Evolutionary conservation across 2,888 invertebrate species (phyloP), one percentile per base, ranked within the genome.

Genomic region (Mythimna loreyi): DNA sequence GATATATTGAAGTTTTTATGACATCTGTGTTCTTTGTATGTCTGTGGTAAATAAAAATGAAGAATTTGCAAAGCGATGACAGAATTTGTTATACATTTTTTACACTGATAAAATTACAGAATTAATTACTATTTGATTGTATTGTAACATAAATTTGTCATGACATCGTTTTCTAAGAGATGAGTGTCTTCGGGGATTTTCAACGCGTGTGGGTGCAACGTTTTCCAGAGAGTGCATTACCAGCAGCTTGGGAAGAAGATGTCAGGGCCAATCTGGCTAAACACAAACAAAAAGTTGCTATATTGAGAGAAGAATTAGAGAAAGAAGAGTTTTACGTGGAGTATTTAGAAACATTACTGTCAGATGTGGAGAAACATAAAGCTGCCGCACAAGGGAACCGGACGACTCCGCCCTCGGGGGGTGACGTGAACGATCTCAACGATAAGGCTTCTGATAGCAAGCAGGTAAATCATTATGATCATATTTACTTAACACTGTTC

Each of bases 221-320:
- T 90, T 98, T 98, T 96, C 98, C 98, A 85, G 98, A 98, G 91
- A 98, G 98, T 96, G 98, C 98, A 85, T 96, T 98, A 87, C 98
- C 98, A 92, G 98, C 98, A 91, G 98, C 98, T 92, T 98, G 98
- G 98, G 98, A 98, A 93, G 98, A 98, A 96, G 98, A 98, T 96
- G 98, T 98, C 90, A 97, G 98, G 90, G 98, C 98, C 85, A 98
- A 98, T 96, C 97, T 99, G 87, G 97, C 97, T 89, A 98, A 98
- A 94, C 98, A 99, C 96, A 98, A 98, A 96, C 97, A 98, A 92
- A 98, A 98, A 96, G 98, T 98, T 80, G 96, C 97, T 81, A 97
- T 97, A 86, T 96, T 99, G 67, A 97, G 97, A 91, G 98, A 98
- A 91, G 98, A 98, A 93, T 96, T 99, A 80, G 98, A 98, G 90